Percentiles rank a stretch among this genome's conserved stretches.
Conservation (phyloP, 2,888 invertebrate genomes). For the Phyllotreta cruciferae region DNA sequence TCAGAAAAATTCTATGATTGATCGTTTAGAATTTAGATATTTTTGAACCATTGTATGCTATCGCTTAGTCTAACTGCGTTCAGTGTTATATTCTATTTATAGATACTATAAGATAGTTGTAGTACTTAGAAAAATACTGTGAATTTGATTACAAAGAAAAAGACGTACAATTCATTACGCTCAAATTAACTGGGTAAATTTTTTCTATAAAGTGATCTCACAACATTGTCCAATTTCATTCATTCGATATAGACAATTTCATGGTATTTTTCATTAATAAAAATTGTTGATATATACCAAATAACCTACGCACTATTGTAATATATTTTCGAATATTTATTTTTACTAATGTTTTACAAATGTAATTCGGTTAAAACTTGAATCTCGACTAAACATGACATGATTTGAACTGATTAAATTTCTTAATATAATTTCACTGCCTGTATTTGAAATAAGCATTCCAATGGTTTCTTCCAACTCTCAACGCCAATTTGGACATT, state of each 20-base stretch:
- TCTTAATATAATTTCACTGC: conserved; percentile 24
- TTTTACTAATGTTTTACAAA: conserved; percentile 20
- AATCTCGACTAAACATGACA: conserved; percentile 10
- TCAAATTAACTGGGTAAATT: no score
- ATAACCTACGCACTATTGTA: conserved; percentile 23
- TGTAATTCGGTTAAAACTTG: background rate
- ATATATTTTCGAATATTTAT: conserved; percentile 18
- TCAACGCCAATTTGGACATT: background rate
- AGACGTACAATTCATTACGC: no score
- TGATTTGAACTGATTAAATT: conserved; percentile 16
- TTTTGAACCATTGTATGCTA: conserved; percentile 27
- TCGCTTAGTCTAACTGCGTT: conserved; percentile 29
- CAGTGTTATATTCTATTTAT: conserved; percentile 27
- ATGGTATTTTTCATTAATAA: conserved; percentile 18
- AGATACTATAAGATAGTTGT: conserved; percentile 18
- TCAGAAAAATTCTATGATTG: conserved; percentile 9
- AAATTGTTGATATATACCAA: conserved; percentile 27
- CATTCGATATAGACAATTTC: conserved; percentile 2
- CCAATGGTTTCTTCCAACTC: conserved; percentile 8
- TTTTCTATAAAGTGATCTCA: background rate
- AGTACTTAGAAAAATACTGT: conserved; percentile 17
- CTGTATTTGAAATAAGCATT: conserved; percentile 22
- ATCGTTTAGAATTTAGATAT: conserved; percentile 1
- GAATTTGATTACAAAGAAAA: background rate
- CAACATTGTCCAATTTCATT: conserved; percentile 1